Conservation (phyloP, 1,140 invertebrate species). For the Liolophura sinensis region DNA sequence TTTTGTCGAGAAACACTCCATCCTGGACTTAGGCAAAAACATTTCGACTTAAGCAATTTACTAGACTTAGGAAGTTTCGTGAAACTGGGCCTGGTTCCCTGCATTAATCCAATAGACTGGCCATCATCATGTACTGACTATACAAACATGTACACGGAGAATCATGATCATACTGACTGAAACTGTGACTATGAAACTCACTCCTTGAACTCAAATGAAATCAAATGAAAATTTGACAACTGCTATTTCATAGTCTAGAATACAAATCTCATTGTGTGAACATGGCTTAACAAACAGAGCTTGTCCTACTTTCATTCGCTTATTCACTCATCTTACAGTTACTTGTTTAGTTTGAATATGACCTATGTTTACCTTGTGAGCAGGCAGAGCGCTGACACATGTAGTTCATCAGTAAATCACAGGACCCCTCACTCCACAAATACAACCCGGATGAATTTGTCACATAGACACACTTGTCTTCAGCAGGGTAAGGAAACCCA, state of each 20-base stretch:
- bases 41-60: no score
- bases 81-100: no score
- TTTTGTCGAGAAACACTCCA: no score
- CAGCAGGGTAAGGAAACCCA: conserved; percentile 11
- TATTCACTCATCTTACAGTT: not conserved
- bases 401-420: conserved; percentile 62
- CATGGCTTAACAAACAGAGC: not conserved
- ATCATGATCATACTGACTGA: no score
- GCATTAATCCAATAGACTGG: no score
- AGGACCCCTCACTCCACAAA: conserved; percentile 14
- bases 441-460: conserved; percentile 4
- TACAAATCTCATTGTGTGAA: not conserved
- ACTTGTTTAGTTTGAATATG: not conserved
- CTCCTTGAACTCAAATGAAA: no score
- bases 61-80: no score
- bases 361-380: conserved; percentile 70
- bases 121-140: no score
- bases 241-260: not conserved
- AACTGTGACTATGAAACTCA: no score
- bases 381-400: conserved; percentile 92
- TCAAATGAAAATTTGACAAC: not conserved
- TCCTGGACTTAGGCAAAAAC: no score
- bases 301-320: not conserved
- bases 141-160: no score
- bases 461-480: conserved; percentile 17